Evolutionary conservation across 2,888 invertebrate species (phyloP), one percentile per base, ranked within the genome.

Genomic region (Masnerella sp.): DNA sequence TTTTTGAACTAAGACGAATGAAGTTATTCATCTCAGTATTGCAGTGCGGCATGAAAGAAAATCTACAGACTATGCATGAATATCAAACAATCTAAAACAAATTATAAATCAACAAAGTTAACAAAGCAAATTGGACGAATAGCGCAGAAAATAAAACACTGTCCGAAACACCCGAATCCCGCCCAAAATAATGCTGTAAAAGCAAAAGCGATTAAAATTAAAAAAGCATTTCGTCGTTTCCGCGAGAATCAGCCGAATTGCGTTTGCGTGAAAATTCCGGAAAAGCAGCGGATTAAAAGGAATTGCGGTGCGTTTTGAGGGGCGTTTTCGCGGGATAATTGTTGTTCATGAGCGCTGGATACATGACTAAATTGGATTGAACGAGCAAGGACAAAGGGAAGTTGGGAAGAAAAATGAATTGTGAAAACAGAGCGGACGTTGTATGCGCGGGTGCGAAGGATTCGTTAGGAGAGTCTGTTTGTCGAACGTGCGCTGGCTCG

Each of bases 401-500:
- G 36, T 56, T 43, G 62, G 62, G 36, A 65, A 69, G 74, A 74
- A 74, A 70, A 74, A 65, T 61, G 70, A 65, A 74, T 74, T 70
- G 74, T 40, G 65, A 74, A 74, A 69, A 70, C 65, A 64, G 61
- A 54, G n/a, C 49, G 67, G 40, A 67, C 25, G 71, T 61, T 61
- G 74, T 65, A 68, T 67, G 72, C 72, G 72, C 43, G 62, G 69
- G 58, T 68, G 75, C 75, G 56, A 76, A 74, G 76, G 75, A 78
- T 83, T 83, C 83, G 83, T 83, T 83, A 83, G 80, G 69, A 77
- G 77, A 77, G 80, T 81, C 79, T 84, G 83, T 84, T 85, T 84
- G 81, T 79, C 78, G 82, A 83, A 84, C 84, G 83, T 82, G 82
- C 78, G 59, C 74, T 49, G 59, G 67, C 72, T 75, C 79, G 80